A percentile compares a stretch with the other conserved stretches of the same genome.
phyloP scores from a whole-genome alignment of 2,888 invertebrate species.

The Tuberolachnus salignus region DNA sequence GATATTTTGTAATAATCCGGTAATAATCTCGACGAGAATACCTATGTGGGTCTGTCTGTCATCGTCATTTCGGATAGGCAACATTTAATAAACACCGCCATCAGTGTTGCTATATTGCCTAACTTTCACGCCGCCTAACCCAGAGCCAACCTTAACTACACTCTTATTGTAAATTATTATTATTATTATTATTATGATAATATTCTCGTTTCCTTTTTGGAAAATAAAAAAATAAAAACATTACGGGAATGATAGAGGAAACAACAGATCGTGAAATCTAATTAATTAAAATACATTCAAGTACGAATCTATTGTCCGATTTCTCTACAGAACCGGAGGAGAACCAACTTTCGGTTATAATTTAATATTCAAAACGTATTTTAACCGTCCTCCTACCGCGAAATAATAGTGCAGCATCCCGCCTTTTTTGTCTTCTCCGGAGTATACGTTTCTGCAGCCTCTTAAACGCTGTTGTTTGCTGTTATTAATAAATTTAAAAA shows the following conservation, averaged over 20 bases:
- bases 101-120: neutral
- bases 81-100: neutral
- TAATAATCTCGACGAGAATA: too few species aligned
- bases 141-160: neutral
- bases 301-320: slow-evolving; percentile 23
- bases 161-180: too few species aligned
- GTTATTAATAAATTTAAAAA: slow-evolving; percentile 51
- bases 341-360: slow-evolving; percentile 3
- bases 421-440: slow-evolving; percentile 16
- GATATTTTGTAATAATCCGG: too few species aligned
- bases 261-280: too few species aligned
- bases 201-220: neutral
- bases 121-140: neutral
- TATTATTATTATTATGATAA: too few species aligned
- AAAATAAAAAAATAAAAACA: too few species aligned
- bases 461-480: slow-evolving; percentile 49
- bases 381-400: neutral
- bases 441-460: slow-evolving; percentile 18
- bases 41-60: too few species aligned
- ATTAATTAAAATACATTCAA: slow-evolving; percentile 18
- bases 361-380: slow-evolving; percentile 33
- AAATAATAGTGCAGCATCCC: slow-evolving; percentile 9
- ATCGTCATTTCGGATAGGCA: too few species aligned
- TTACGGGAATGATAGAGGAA: neutral
- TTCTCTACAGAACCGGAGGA: neutral